phyloP scores from a whole-genome alignment of 2,113 vertebrate species.

The Gracilinanus agilis region DNA sequence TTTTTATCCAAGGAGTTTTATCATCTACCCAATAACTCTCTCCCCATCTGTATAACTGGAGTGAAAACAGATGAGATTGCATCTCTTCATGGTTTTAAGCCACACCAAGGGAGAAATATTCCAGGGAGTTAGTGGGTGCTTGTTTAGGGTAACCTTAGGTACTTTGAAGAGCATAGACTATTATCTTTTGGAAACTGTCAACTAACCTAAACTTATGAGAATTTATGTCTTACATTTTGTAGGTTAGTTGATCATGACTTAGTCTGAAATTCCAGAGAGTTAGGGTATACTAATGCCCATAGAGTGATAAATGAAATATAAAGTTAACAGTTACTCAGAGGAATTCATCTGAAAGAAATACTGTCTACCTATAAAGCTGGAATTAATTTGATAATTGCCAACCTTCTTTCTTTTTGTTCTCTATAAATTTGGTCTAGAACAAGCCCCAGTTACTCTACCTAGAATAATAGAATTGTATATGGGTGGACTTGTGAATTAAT shows the following conservation, averaged over 20 bases:
- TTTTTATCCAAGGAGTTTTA: background rate
- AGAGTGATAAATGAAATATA: background rate
- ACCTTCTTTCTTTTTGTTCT: background rate
- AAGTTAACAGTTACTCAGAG: background rate
- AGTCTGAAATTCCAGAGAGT: background rate
- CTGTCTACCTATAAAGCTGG: background rate
- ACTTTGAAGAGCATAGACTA: background rate
- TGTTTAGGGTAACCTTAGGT: background rate
- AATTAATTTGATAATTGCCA: rapidly evolving
- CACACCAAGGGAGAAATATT: background rate
- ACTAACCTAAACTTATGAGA: background rate
- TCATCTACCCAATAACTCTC: background rate
- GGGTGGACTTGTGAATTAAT: background rate
- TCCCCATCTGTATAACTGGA: background rate
- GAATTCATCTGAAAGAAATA: background rate
- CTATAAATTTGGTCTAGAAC: background rate
- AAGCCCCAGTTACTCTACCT: background rate
- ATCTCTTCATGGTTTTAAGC: background rate
- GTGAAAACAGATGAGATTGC: background rate
- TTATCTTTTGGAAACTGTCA: background rate
- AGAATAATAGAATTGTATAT: background rate
- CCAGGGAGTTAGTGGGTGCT: background rate
- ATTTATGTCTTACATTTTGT: background rate
- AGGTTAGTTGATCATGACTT: background rate
- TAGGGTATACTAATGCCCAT: background rate